These are phyloP conservation scores for Cataglyphis rosenhaueri DNA, from an alignment of 2,888 invertebrate genomes.

Conservation along the genomic window DNA sequence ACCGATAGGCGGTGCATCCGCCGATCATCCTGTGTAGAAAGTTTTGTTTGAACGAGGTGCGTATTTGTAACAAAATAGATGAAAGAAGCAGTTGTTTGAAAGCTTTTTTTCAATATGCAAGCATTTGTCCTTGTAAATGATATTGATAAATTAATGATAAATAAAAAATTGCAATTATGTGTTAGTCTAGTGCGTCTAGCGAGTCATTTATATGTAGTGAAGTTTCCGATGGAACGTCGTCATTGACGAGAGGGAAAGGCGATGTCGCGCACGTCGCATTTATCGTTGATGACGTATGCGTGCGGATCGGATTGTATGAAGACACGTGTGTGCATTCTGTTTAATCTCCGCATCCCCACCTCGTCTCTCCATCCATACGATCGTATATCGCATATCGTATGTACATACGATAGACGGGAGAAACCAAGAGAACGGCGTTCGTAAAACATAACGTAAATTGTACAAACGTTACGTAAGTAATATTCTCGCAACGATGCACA, in stretches of 20 bases:
- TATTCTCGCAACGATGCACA: not conserved
- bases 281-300: slow-evolving; percentile 22
- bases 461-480: slow-evolving; percentile 35
- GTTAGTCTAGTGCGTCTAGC: no score
- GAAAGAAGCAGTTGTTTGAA: not conserved
- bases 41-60: slow-evolving; percentile 22
- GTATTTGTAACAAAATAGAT: not conserved
- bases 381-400: no score
- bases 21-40: not conserved
- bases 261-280: slow-evolving; percentile 11
- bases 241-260: slow-evolving; percentile 27
- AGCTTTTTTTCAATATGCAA: not conserved
- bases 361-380: not conserved
- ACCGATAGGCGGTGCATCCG: not conserved
- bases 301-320: slow-evolving; percentile 15
- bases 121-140: not conserved
- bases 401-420: slow-evolving; percentile 11
- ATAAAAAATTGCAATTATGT: not conserved
- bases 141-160: not conserved
- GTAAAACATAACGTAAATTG: not conserved
- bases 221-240: not conserved
- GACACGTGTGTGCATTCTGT: slow-evolving; percentile 37
- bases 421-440: not conserved
- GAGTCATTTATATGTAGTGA: not conserved
- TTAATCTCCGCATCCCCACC: not conserved